Evolutionary conservation across 2,888 invertebrate genomes (phyloP).

Genomic region (Patella depressa): DNA sequence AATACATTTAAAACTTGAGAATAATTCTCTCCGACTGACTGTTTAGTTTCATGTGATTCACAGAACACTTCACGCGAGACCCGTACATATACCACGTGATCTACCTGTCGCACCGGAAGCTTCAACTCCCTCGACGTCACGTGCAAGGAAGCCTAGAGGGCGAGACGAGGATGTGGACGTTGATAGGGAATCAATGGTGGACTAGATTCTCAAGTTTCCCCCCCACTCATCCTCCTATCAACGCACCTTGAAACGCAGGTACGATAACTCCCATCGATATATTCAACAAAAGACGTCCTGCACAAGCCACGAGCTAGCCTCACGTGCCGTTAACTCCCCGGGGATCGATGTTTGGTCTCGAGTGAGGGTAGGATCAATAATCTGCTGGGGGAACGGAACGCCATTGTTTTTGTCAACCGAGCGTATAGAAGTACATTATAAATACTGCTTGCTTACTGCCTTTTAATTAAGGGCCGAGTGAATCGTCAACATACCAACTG

Average conservation of each 20-base stretch:
- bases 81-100: conserved; percentile 6
- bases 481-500: background rate
- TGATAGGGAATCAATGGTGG: background rate
- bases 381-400: background rate
- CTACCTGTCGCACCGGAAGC: conserved; percentile 14
- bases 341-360: conserved; percentile 1
- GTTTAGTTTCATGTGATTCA: no score
- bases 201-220: background rate
- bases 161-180: background rate
- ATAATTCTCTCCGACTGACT: no score
- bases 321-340: background rate
- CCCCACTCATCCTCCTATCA: background rate
- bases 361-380: conserved; percentile 4
- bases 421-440: background rate
- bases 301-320: conserved; percentile 1
- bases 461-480: conserved; percentile 2
- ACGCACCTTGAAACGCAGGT: background rate
- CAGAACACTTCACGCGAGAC: background rate
- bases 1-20: no score
- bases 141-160: conserved; percentile 10
- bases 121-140: background rate
- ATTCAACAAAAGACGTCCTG: background rate
- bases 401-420: background rate
- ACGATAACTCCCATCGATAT: background rate
- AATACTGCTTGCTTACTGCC: conserved; percentile 5